Base-by-base conservation (phyloP, 1,140 invertebrate genomes). In the Lasioglossum baleicum region DNA sequence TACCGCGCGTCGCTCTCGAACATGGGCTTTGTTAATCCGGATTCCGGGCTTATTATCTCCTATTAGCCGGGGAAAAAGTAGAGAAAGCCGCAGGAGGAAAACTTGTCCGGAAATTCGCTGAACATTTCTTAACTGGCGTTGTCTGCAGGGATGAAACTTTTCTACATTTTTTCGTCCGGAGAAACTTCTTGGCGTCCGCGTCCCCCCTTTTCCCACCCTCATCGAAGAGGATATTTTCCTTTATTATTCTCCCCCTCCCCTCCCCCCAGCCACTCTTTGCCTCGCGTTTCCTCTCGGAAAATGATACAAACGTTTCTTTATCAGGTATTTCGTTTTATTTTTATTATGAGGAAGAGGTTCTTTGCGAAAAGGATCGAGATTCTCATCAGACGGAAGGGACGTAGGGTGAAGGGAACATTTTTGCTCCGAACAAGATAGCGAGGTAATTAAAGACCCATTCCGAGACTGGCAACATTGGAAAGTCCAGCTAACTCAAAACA, bases 31-130 rank as follows among this genome's bases (percentile, higher is more conserved):
- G 60, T 11, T 80, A 74, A 80, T 80, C 71, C 77, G 35, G 53
- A 67, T 74, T 40, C 76, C 44, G 20, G 61, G 53, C 63, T 73
- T 74, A 80, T 80, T 80, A 74, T 74, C 63, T 17, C 3, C 26
- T 63, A 66, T 80, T 80, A 74, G 15, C 20, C 6, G 15, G 5
- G 13, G 31, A 22, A 48, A 7, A 68, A 17, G 17, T n/a, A 26
- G 8, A 13, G 20, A 7, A 6, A 20, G 22, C 8, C 13, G 17
- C 22, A 0, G 17, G 2, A 40, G 20, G 20, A n/a, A 56, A 67
- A 7, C 17, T 31, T 35, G 51, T 60, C 71, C 26, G 20, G 35
- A 51, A 66, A 66, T 73, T 65, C 6, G 4, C 7, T 70, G 11
- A 56, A 73, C 40, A 67, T 40, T 58, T 72, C 60, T 48, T 48